Evolutionary conservation across 1,140 invertebrate genomes (phyloP), one percentile per base, ranked within the genome.

Genomic region (Drosophila athabasca): DNA sequence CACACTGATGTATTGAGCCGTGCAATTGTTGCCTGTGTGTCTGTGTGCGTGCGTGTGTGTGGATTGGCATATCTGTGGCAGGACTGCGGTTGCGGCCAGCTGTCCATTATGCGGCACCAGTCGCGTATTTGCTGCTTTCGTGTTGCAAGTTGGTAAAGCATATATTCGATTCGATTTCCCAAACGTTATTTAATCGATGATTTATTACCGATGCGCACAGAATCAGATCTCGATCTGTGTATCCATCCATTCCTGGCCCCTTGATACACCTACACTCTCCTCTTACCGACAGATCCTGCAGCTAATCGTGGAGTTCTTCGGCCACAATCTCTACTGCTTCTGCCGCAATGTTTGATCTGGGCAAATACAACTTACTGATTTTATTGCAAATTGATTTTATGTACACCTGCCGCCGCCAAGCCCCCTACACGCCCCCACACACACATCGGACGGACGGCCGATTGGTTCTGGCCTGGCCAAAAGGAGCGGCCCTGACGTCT

Each of bases 361-460:
- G 57, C 78, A 85, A 85, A 85, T 85, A 88, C 82, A 87, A 88
- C 82, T 85, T 85, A 78, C 79, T 85, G 82, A 85, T 85, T 85
- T 85, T 85, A 85, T 85, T 85, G 82, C 82, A 88, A 88, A 88
- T 85, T 88, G 82, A 88, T 87, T 87, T 88, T 88, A 88, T 88
- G 82, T 85, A 67, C 82, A 78, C 59, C 65, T 67, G 74, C 66
- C 64, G 59, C 67, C 52, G n/a, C 53, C 53, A 58, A 41, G 35
- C 53, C 68, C 72, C 24, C 17, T 1, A 24, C 24, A 24, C 24
- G 24, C 24, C 0, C 17, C 57, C 67, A 75, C 64, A 73, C 51
- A 59, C 57, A 41, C 19, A 45, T 31, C 29, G 19, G n/a, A 0
- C 29, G 22, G 9, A 0, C 29, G 22, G 9, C 22, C 35, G 31